Percentiles rank a stretch among this genome's conserved stretches.
phyloP scores from a whole-genome alignment of 2,888 invertebrate species.

The Hermaeophaga mercurialis region DNA sequence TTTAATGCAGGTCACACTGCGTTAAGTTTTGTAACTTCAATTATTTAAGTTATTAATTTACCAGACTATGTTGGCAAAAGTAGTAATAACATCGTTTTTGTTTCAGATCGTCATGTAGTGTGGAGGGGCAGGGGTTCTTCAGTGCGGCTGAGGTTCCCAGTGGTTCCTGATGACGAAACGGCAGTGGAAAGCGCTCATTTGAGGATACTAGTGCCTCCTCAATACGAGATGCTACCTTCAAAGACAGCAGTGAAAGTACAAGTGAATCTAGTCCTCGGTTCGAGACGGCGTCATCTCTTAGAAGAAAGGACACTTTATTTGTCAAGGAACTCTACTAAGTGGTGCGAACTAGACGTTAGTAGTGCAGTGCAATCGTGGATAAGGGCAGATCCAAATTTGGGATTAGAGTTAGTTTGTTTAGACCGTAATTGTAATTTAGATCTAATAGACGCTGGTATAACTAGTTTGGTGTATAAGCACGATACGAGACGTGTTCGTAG shows the following conservation, averaged over 20 bases:
- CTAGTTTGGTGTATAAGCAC: slow-evolving; percentile 52
- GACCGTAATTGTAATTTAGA: slow-evolving; percentile 57
- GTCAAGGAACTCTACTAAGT: slow-evolving; percentile 57
- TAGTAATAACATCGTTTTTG: slow-evolving; percentile 30
- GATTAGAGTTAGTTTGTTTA: slow-evolving; percentile 62
- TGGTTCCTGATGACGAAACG: slow-evolving; percentile 32
- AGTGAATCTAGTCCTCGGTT: slow-evolving; percentile 55
- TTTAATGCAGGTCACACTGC: too few relatives aligned
- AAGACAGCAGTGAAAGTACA: slow-evolving; percentile 42
- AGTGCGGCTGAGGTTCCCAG: slow-evolving; percentile 48
- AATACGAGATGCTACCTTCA: slow-evolving; percentile 33
- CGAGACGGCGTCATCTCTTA: slow-evolving; percentile 54
- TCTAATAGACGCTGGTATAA: slow-evolving; percentile 50
- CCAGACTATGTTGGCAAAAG: too few relatives aligned
- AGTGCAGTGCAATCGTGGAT: slow-evolving; percentile 61
- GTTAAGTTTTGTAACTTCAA: too few relatives aligned
- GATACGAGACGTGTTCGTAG: slow-evolving; percentile 44
- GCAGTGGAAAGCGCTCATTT: slow-evolving; percentile 59
- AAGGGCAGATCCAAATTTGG: slow-evolving; percentile 58
- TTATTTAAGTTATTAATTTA: too few relatives aligned
- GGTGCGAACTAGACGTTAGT: slow-evolving; percentile 67
- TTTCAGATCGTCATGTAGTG: slow-evolving; percentile 50
- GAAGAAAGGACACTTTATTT: slow-evolving; percentile 53
- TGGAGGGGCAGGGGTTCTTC: slow-evolving; percentile 41
- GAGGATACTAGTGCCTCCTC: slow-evolving; percentile 54